Evolutionary conservation across 2,113 vertebrate species (phyloP).

Genomic region (Tragulus kanchil): DNA sequence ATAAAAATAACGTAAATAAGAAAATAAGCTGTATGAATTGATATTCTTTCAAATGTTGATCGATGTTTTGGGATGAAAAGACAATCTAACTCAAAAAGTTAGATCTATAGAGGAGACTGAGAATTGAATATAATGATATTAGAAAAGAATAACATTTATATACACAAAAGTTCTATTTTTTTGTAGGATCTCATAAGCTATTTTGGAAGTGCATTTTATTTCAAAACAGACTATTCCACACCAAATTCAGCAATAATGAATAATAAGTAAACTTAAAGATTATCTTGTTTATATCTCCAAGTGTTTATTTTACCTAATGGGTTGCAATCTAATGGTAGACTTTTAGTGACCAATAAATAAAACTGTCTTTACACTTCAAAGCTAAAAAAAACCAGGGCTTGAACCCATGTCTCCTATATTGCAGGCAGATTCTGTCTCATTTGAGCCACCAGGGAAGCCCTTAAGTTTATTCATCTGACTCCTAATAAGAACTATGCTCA

Average conservation of each 20-base stretch:
- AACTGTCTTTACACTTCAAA: neutral
- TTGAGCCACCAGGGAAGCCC: neutral
- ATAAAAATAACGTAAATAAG: neutral
- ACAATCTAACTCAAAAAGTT: constrained; percentile 36
- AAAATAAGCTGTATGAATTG: neutral
- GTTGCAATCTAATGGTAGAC: neutral
- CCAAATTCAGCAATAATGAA: neutral
- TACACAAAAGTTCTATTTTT: neutral
- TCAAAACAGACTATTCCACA: neutral
- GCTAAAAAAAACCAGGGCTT: neutral
- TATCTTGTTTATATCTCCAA: neutral
- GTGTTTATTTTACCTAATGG: neutral
- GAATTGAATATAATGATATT: constrained; percentile 22
- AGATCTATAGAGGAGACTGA: neutral
- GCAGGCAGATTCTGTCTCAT: neutral
- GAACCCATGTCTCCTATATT: neutral
- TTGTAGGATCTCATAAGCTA: neutral
- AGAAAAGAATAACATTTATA: constrained; percentile 47
- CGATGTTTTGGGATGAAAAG: neutral
- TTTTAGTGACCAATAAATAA: constrained; percentile 14
- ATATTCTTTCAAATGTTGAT: neutral
- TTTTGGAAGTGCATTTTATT: constrained; percentile 30
- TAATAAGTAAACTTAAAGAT: neutral
- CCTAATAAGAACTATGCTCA: neutral
- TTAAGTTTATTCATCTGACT: constrained; percentile 30